These are phyloP conservation scores for Acanthis flammea DNA, from an alignment of 2,797 vertebrate genomes.

Conservation along the genomic window DNA sequence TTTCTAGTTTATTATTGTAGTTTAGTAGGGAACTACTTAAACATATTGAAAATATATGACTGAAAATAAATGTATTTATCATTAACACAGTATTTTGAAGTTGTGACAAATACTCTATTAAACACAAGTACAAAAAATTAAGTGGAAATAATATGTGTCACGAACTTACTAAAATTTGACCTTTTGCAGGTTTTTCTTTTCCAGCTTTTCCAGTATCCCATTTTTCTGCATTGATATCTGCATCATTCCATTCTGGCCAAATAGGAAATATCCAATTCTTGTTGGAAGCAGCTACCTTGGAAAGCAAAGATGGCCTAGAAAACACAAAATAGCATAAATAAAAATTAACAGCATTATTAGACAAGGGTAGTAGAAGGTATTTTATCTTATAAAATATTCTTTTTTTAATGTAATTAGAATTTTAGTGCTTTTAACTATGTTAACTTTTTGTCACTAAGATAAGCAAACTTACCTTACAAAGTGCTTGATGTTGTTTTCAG, in stretches of 20 bases:
- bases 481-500: neutral
- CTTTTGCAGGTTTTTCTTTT: conserved; percentile 80
- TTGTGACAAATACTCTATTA: neutral
- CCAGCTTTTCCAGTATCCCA: conserved; percentile 83
- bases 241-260: conserved; percentile 94
- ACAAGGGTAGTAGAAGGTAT: neutral
- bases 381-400: neutral
- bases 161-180: conserved; percentile 76
- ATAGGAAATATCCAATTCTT: conserved; percentile 76
- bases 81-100: neutral
- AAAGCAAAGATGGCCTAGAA: conserved; percentile 54
- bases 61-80: neutral
- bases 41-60: neutral
- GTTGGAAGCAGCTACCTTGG: neutral
- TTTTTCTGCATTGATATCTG: conserved; percentile 87
- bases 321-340: neutral
- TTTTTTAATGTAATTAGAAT: neutral
- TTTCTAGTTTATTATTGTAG: neutral
- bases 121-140: neutral
- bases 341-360: neutral
- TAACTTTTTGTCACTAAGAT: neutral
- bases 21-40: neutral
- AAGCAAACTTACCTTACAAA: neutral
- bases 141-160: neutral
- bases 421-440: neutral